Conservation (phyloP, 2,113 vertebrate genomes). For the Scomber scombrus region DNA sequence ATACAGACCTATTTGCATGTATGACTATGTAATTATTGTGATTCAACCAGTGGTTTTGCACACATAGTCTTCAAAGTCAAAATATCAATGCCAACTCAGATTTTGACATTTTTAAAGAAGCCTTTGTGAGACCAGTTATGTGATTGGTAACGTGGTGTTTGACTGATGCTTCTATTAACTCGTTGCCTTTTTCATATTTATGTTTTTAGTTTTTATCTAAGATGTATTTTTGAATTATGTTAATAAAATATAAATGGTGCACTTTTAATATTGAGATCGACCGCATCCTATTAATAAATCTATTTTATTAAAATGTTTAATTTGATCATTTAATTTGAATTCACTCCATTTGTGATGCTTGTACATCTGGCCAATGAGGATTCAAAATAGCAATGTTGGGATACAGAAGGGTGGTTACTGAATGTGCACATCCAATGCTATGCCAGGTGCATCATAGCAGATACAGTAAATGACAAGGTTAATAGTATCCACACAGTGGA, state of each 20-base stretch:
- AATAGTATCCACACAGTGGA: no score
- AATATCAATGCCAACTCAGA: slow-evolving; percentile 67
- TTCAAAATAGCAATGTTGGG: no score
- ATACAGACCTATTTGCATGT: slow-evolving; percentile 18
- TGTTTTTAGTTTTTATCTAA: slow-evolving; percentile 24
- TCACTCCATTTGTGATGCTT: background rate
- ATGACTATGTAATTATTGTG: slow-evolving; percentile 8
- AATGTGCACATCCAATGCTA: no score
- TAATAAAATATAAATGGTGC: slow-evolving; percentile 30
- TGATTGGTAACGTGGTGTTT: slow-evolving; percentile 3
- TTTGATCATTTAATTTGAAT: background rate
- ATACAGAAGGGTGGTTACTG: no score
- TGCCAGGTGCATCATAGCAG: no score
- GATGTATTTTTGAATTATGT: slow-evolving; percentile 34
- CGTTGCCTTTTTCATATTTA: slow-evolving; percentile 30
- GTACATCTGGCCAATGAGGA: no score
- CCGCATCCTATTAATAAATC: slow-evolving; percentile 56
- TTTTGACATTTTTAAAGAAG: background rate
- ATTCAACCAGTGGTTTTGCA: slow-evolving; percentile 50
- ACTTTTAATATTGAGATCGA: slow-evolving; percentile 55
- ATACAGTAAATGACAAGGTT: no score
- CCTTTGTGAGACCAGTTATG: slow-evolving; percentile 27
- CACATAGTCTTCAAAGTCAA: slow-evolving; percentile 39
- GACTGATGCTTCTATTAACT: slow-evolving; percentile 23
- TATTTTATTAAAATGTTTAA: slow-evolving; percentile 64